Evolutionary conservation across 2,113 vertebrate species (phyloP).

Genomic region (Python bivittatus): DNA sequence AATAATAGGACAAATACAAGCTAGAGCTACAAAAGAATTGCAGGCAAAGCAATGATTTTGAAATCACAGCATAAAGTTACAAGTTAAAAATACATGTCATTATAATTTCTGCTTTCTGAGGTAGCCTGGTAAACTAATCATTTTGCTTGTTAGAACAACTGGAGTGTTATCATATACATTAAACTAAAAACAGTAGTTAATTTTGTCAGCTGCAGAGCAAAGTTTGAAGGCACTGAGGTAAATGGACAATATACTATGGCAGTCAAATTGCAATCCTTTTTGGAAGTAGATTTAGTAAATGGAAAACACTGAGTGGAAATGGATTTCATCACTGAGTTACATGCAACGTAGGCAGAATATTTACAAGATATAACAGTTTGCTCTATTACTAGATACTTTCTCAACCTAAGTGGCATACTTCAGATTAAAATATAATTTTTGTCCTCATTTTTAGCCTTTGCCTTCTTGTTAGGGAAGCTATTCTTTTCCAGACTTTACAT

Average conservation of each 20-base stretch:
- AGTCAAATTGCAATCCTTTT: background rate
- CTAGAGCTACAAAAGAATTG: conserved; percentile 52
- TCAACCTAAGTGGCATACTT: background rate
- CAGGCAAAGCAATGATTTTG: conserved; percentile 64
- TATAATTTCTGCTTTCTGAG: conserved; percentile 50
- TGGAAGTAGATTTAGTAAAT: background rate
- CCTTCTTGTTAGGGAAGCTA: background rate
- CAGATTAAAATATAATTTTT: background rate
- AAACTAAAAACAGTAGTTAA: conserved; percentile 41
- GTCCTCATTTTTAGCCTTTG: background rate
- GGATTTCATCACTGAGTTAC: background rate
- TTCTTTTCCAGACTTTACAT: background rate
- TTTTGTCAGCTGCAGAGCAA: conserved; percentile 18
- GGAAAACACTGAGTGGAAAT: background rate
- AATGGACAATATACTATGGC: background rate
- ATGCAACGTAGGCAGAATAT: background rate
- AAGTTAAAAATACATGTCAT: conserved; percentile 61
- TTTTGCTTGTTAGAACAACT: conserved; percentile 39
- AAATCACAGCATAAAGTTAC: conserved; percentile 62
- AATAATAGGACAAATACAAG: conserved; percentile 58
- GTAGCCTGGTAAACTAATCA: conserved; percentile 48
- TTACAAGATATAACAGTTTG: conserved; percentile 11
- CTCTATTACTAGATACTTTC: background rate
- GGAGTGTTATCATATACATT: conserved; percentile 19
- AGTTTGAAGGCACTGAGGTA: background rate